Evolutionary conservation across 1,140 invertebrate species (phyloP).

Genomic region (Microvelia longipes): DNA sequence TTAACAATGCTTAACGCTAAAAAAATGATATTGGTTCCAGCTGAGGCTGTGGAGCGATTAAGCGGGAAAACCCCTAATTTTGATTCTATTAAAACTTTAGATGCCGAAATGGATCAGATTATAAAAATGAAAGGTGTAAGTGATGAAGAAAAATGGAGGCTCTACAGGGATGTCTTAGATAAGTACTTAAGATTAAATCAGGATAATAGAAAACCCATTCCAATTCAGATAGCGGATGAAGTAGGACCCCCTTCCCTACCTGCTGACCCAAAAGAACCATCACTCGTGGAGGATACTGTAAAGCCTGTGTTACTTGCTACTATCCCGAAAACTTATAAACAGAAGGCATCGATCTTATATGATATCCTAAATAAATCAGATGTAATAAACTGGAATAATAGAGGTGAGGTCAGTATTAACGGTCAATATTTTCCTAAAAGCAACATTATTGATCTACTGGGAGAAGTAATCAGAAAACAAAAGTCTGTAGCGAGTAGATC

Average conservation of each 20-base stretch:
- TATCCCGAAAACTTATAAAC: neutral
- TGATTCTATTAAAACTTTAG: neutral
- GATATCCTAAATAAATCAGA: neutral
- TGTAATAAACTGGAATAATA: neutral
- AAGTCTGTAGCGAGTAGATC: neutral
- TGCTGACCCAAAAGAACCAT: neutral
- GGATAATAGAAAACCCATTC: no score
- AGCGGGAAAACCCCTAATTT: neutral
- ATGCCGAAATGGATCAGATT: neutral
- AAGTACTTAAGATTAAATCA: no score
- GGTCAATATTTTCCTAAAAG: neutral
- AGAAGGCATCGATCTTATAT: neutral
- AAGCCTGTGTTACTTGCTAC: neutral
- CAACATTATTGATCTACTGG: neutral
- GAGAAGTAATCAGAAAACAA: neutral
- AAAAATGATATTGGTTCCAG: neutral
- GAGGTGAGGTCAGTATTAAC: neutral
- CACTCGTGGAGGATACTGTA: neutral
- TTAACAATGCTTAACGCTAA: neutral
- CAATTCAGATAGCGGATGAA: no score
- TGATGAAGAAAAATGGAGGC: neutral
- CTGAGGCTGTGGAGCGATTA: neutral
- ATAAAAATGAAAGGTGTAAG: neutral
- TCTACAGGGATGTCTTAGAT: no score
- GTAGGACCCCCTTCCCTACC: neutral